phyloP scores from a whole-genome alignment of 30 jellyfish, hydroid and myxozoan genomes.

The Clytia hemisphaerica region DNA sequence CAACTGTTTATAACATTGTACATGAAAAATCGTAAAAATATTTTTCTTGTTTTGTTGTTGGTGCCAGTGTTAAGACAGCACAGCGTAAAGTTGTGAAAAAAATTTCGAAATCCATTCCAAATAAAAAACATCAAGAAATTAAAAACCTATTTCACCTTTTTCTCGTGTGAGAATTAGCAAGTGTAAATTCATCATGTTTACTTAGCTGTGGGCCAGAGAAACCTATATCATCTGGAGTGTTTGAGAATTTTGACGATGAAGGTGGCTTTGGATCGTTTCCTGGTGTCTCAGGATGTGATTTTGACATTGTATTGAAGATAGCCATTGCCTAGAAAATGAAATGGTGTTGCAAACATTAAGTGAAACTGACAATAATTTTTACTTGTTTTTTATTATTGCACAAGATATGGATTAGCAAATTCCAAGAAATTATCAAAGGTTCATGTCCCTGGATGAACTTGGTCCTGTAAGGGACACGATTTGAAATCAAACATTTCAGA shows the following conservation, averaged over 20 bases:
- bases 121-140: too few species aligned
- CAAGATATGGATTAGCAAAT: neutral
- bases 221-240: slow-evolving; percentile 19
- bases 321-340: slow-evolving; percentile 78
- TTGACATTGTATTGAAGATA: slow-evolving; percentile 55
- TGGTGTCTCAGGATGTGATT: slow-evolving; percentile 13
- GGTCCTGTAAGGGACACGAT: too few species aligned
- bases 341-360: neutral
- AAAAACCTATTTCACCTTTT: too few species aligned
- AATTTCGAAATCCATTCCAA: too few species aligned
- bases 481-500: too few species aligned
- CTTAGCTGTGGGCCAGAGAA: slow-evolving; percentile 26
- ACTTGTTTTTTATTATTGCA: neutral
- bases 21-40: too few species aligned
- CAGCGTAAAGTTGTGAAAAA: too few species aligned
- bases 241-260: neutral
- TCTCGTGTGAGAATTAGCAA: neutral
- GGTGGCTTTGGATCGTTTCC: neutral
- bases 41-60: too few species aligned
- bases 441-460: too few species aligned
- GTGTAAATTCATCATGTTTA: neutral
- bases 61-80: too few species aligned
- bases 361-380: neutral
- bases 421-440: too few species aligned
- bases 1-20: too few species aligned